Evolutionary conservation across 2,888 invertebrate genomes (phyloP).

Genomic region (Nephrotoma appendiculata): DNA sequence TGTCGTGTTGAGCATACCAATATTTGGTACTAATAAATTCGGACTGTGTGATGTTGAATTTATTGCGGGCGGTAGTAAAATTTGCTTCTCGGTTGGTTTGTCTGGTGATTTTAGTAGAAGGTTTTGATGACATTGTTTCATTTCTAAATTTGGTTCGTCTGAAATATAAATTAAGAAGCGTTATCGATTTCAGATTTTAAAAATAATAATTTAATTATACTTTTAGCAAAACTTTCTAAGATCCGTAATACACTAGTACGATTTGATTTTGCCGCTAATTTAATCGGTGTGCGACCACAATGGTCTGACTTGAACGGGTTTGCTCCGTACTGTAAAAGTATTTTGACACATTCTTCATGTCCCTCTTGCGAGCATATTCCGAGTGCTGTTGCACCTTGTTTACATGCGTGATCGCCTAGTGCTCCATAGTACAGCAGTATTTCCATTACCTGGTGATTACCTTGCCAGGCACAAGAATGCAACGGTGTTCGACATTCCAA

Average conservation of each 20-base stretch:
- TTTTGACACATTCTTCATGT: slow-evolving; percentile 80
- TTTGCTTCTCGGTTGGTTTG: slow-evolving; percentile 22
- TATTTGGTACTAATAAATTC: slow-evolving; percentile 18
- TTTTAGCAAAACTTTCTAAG: slow-evolving; percentile 50
- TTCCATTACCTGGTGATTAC: slow-evolving; percentile 71
- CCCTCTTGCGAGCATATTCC: slow-evolving; percentile 95
- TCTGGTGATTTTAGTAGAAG: slow-evolving; percentile 30
- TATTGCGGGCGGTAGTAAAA: slow-evolving; percentile 9
- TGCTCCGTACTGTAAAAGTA: slow-evolving; percentile 67
- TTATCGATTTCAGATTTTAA: not conserved
- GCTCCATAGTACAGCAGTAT: slow-evolving; percentile 69
- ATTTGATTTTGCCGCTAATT: slow-evolving; percentile 84
- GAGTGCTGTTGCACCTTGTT: slow-evolving; percentile 89
- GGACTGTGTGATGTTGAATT: slow-evolving; percentile 12
- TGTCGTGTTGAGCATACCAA: slow-evolving; percentile 27
- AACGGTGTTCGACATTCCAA: slow-evolving; percentile 76
- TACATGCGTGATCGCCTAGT: slow-evolving; percentile 75
- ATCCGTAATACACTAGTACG: slow-evolving; percentile 71
- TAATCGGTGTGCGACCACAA: slow-evolving; percentile 72
- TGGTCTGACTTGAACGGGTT: slow-evolving; percentile 76
- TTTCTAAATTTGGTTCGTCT: slow-evolving; percentile 31
- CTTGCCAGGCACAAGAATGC: slow-evolving; percentile 94
- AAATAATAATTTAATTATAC: slow-evolving; percentile 16
- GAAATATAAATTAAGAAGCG: not conserved
- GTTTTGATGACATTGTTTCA: slow-evolving; percentile 28